Percentiles rank a stretch among this genome's conserved stretches.
phyloP scores from a whole-genome alignment of 2,888 invertebrate genomes.

The Cataglyphis altisquamis region DNA sequence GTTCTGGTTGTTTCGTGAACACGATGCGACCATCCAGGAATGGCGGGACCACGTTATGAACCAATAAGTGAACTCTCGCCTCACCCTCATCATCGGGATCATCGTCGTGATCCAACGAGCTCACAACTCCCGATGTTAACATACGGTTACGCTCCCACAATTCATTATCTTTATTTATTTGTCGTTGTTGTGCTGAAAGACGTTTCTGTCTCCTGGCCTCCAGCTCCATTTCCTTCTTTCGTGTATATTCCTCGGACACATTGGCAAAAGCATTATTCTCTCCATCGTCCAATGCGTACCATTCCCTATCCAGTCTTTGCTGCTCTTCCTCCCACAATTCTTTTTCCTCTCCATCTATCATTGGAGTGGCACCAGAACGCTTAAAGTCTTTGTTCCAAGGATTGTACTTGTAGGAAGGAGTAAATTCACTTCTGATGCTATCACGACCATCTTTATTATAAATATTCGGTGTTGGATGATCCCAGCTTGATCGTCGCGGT shows the following conservation, averaged over 20 bases:
- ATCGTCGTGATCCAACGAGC: slow-evolving; percentile 94
- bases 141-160: slow-evolving; percentile 99
- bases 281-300: slow-evolving; percentile 98
- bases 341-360: slow-evolving; percentile 89
- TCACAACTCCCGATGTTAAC: slow-evolving; percentile 97
- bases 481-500: slow-evolving; percentile 94
- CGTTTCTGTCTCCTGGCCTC: slow-evolving; percentile 96
- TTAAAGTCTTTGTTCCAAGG: slow-evolving; percentile 91
- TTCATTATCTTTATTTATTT: slow-evolving; percentile 99
- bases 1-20: slow-evolving; percentile 99
- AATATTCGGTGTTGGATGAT: slow-evolving; percentile 94
- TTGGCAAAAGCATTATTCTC: slow-evolving; percentile 97
- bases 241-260: slow-evolving; percentile 96
- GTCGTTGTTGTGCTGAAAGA: slow-evolving; percentile 97
- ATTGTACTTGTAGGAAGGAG: slow-evolving; percentile 95
- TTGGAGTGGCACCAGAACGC: slow-evolving; percentile 90
- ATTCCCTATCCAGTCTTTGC: slow-evolving; percentile 95
- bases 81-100: slow-evolving; percentile 98
- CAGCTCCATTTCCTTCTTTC: slow-evolving; percentile 96
- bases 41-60: slow-evolving; percentile 99
- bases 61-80: slow-evolving; percentile 97
- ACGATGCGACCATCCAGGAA: slow-evolving; percentile 99
- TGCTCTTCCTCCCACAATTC: slow-evolving; percentile 97
- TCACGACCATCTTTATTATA: slow-evolving; percentile 83
- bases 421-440: slow-evolving; percentile 88